Evolutionary conservation across 2,888 invertebrate species (phyloP).

Genomic region (Branchipolynoe longqiensis): DNA sequence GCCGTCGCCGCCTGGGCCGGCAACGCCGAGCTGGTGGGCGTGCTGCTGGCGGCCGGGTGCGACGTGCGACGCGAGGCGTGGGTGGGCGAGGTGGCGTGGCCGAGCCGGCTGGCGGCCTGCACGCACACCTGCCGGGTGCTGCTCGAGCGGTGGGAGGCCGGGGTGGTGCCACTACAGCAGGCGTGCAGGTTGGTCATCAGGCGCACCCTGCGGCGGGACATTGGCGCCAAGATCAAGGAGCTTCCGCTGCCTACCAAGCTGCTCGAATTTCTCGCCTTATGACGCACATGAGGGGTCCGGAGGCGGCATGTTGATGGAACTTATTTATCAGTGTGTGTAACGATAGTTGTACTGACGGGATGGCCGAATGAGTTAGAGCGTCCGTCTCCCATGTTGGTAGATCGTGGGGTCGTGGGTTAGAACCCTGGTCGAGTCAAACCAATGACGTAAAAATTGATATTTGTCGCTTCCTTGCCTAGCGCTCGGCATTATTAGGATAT

Average conservation of each 20-base stretch:
- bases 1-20: slow-evolving; percentile 56
- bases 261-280: slow-evolving; percentile 25
- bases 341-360: too few relatives aligned
- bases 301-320: too few relatives aligned
- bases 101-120: slow-evolving; percentile 27
- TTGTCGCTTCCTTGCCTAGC: too few relatives aligned
- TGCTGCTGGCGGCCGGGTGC: slow-evolving; percentile 53
- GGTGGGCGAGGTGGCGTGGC: slow-evolving; percentile 58
- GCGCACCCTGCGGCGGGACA: not conserved
- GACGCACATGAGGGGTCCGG: not conserved
- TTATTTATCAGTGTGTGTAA: too few relatives aligned
- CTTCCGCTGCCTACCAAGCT: slow-evolving; percentile 56
- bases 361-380: too few relatives aligned
- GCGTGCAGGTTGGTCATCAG: slow-evolving; percentile 57
- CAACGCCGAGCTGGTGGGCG: slow-evolving; percentile 13
- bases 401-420: too few relatives aligned
- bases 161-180: slow-evolving; percentile 32
- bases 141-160: not conserved
- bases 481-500: too few relatives aligned
- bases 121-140: slow-evolving; percentile 48
- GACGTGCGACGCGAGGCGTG: slow-evolving; percentile 55
- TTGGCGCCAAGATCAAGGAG: slow-evolving; percentile 11
- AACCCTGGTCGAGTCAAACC: too few relatives aligned
- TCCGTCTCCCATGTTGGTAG: too few relatives aligned
- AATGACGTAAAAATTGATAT: too few relatives aligned